These are phyloP conservation scores for Platycheirus albimanus DNA, from an alignment of 2,888 invertebrate genomes.

Conservation along the genomic window DNA sequence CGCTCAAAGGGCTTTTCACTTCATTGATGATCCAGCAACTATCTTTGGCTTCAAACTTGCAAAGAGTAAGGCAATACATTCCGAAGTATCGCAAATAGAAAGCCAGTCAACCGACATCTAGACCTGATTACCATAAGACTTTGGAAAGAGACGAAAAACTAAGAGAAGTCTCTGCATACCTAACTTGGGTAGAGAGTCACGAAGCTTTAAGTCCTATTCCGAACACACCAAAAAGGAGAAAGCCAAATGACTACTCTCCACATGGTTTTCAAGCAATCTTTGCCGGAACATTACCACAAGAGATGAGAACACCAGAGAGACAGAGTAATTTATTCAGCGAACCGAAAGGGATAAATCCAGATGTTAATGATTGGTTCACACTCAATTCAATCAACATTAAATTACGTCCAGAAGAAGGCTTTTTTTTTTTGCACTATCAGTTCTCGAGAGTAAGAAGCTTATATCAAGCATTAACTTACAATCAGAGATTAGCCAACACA, in stretches of 20 bases:
- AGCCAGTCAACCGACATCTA: background rate
- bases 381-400: background rate
- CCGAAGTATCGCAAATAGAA: too few species aligned
- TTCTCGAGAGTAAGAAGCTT: too few species aligned
- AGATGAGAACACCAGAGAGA: conserved; percentile 1
- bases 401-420: background rate
- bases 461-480: too few species aligned
- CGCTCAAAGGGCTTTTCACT: background rate
- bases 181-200: conserved; percentile 1
- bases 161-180: background rate
- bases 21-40: background rate
- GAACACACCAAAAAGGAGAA: background rate
- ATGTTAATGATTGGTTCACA: conserved; percentile 3
- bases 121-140: background rate
- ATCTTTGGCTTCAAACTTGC: too few species aligned
- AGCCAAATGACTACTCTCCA: background rate
- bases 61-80: too few species aligned
- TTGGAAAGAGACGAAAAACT: background rate
- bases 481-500: too few species aligned
- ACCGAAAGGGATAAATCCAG: background rate
- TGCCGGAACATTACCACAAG: too few species aligned
- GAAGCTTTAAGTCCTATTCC: background rate
- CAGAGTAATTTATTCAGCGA: background rate
- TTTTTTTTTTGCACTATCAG: too few species aligned
- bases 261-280: background rate